Evolutionary conservation across 2,113 vertebrate species (phyloP).

Genomic region (Xiphophorus couchianus): DNA sequence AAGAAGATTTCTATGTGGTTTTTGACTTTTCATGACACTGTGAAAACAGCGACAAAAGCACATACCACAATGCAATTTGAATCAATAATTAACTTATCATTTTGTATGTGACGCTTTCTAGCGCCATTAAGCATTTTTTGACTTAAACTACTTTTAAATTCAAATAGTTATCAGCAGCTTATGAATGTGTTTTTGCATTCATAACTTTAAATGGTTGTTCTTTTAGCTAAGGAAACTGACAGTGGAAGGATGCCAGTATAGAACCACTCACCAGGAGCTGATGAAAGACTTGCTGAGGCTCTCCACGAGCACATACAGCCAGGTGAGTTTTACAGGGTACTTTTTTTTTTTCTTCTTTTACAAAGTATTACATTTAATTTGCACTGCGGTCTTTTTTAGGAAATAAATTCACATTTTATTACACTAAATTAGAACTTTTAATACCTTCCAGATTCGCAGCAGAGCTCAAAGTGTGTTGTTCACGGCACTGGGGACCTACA

Average conservation of each 20-base stretch:
- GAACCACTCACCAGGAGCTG: slow-evolving; percentile 89
- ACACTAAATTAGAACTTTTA: neutral
- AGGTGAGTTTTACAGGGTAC: slow-evolving; percentile 76
- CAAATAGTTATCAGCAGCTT: neutral
- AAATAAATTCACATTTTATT: neutral
- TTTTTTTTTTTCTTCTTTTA: neutral
- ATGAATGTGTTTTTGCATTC: neutral
- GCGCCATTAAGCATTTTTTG: neutral
- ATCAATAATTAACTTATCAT: neutral
- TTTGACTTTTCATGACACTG: neutral
- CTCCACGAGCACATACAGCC: slow-evolving; percentile 96
- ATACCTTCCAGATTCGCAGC: slow-evolving; percentile 87
- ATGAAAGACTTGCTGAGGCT: slow-evolving; percentile 92
- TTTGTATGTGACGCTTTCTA: neutral
- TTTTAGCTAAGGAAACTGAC: slow-evolving; percentile 90
- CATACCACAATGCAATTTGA: too few species aligned
- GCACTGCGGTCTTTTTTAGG: neutral
- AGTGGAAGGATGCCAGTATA: slow-evolving; percentile 93
- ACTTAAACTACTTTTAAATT: neutral
- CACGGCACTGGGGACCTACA: slow-evolving; percentile 93
- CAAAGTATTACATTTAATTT: neutral
- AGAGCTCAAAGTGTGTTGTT: slow-evolving; percentile 95
- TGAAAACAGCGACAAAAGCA: too few species aligned
- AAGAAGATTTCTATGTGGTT: neutral
- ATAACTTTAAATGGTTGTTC: slow-evolving; percentile 20